Evolutionary conservation across 2,113 vertebrate species (phyloP).

Genomic region (Channa argus): DNA sequence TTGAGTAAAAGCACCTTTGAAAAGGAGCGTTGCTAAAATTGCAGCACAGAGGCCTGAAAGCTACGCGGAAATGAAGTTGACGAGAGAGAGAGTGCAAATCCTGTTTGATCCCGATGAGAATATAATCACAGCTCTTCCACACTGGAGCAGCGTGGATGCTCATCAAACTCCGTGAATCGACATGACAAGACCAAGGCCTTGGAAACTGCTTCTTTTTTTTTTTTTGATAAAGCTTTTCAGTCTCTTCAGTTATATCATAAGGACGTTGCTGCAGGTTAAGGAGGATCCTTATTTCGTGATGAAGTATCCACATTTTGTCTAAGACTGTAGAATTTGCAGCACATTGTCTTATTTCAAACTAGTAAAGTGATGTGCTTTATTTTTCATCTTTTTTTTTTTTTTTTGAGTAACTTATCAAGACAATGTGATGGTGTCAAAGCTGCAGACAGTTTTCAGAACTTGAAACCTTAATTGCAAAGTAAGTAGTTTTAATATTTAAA

Average conservation of each 20-base stretch:
- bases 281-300: background rate
- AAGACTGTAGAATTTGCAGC: no score
- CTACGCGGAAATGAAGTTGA: background rate
- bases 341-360: no score
- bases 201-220: background rate
- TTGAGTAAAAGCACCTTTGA: constrained; percentile 31
- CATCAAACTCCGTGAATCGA: background rate
- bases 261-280: background rate
- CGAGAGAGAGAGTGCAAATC: background rate
- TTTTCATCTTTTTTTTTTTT: no score
- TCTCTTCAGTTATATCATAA: background rate
- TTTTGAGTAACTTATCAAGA: no score
- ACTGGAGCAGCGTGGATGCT: background rate
- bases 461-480: no score
- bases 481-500: no score
- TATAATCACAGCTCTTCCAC: constrained; percentile 2
- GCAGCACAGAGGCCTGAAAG: constrained; percentile 26
- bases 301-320: background rate
- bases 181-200: background rate
- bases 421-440: no score
- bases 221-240: background rate
- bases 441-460: no score
- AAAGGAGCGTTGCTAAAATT: constrained; percentile 37
- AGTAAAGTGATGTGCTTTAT: no score
- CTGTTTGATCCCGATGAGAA: constrained; percentile 5